Evolutionary conservation across 2,113 vertebrate species (phyloP), one percentile per base, ranked within the genome.

Genomic region (Synodontis membranacea): DNA sequence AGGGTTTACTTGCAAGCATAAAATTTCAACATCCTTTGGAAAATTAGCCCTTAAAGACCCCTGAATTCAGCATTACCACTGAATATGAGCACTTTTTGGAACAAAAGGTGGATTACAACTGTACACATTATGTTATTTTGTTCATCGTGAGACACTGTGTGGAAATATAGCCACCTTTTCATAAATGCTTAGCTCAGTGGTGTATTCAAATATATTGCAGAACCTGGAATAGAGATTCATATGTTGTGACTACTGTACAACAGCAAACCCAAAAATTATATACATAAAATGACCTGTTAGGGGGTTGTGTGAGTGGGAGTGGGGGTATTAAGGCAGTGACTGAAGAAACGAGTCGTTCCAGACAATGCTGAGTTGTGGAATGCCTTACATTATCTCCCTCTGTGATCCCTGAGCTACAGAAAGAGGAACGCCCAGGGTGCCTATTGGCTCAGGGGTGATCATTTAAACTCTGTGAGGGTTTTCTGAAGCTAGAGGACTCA

Each of bases 371-470:
- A 25, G 66, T 21, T 37, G 74, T 34, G 84, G 86, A 92, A 89
- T 89, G 74, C 70, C 2, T 52, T 90, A 90, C 86, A 92, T 91
- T 91, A 90, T 90, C 84, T 88, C 44, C 79, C 85, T 89, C 68
- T 86, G 64, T 82, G 88, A 60, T 50, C 39, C 42, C 42, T 84
- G 83, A 88, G 86, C 64, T 90, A 87, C 83, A 91, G 81, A 89
- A 89, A 80, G 82, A 92, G 91, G 90, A 93, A 94, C 91, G 92
- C 93, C 94, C 94, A 80, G 0, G 88, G 88, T 91, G 86, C 93
- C 90, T 91, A 94, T 93, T 96, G 94, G 94, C 91, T 93, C 88
- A 79, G 85, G 62, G 91, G 89, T 89, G 89, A 81, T 91, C 81
- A 93, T 93, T 94, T 93, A 93, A 92, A 92, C 88, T 85, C 92